Evolutionary conservation across 2,797 vertebrate genomes (phyloP).

Genomic region (Myotis pilosus): DNA sequence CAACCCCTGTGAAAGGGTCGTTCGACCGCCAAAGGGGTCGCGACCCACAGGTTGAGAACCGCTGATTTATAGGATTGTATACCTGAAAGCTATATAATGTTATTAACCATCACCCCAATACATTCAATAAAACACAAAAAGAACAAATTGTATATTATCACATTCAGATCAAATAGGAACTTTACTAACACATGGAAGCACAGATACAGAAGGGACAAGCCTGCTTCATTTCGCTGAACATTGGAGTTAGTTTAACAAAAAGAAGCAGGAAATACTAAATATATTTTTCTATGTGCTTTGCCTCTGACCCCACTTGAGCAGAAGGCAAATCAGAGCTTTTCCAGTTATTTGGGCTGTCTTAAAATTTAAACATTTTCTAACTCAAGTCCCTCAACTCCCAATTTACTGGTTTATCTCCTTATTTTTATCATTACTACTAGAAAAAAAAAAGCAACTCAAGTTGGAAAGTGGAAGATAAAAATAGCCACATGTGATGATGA

Average conservation of each 20-base stretch:
- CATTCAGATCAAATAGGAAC: conserved; percentile 17
- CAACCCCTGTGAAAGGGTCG: too few relatives aligned
- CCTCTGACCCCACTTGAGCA: background rate
- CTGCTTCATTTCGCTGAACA: background rate
- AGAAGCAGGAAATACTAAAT: background rate
- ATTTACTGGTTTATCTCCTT: conserved; percentile 4
- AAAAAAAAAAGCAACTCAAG: background rate
- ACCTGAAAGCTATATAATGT: background rate
- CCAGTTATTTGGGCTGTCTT: background rate
- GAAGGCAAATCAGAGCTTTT: background rate
- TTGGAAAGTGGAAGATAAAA: conserved; percentile 24
- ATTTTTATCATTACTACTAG: background rate
- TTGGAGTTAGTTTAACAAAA: background rate
- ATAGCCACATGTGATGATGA: background rate
- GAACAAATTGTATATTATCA: background rate
- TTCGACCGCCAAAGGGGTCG: too few relatives aligned
- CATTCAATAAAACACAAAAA: background rate
- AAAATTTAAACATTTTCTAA: background rate
- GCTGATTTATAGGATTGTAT: background rate
- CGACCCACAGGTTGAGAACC: too few relatives aligned
- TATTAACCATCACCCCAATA: background rate
- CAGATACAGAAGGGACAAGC: background rate
- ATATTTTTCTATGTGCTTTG: background rate
- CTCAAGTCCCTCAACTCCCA: background rate
- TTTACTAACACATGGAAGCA: background rate